Conservation (phyloP, 1,140 invertebrate genomes). For the Drosophila sturtevanti region DNA sequence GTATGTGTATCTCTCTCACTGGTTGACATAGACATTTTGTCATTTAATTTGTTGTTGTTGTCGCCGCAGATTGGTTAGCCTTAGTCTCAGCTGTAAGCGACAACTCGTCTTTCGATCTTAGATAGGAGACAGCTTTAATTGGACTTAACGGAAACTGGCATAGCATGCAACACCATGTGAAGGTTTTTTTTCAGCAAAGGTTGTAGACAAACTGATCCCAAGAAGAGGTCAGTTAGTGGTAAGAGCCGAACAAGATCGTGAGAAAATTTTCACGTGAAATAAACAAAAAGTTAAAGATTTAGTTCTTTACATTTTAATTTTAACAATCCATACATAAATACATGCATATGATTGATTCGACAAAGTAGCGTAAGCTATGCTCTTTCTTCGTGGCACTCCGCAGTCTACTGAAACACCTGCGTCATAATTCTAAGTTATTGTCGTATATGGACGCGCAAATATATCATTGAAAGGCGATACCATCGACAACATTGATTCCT, state of each 20-base stretch:
- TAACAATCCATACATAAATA: constrained; percentile 7
- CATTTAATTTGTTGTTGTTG: constrained; percentile 74
- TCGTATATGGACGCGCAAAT: constrained; percentile 68
- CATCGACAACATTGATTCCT: constrained; percentile 43
- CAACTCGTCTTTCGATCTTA: constrained; percentile 61
- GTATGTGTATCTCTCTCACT: constrained; percentile 27
- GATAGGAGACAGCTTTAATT: constrained; percentile 72
- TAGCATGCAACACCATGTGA: constrained; percentile 54
- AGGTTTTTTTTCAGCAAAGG: constrained; percentile 28
- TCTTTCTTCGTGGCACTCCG: constrained; percentile 41
- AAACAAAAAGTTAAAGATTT: not conserved
- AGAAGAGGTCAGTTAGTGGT: constrained; percentile 56
- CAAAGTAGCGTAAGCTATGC: constrained; percentile 57
- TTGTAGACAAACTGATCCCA: constrained; percentile 57
- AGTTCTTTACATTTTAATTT: not conserved
- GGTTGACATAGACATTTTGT: constrained; percentile 78
- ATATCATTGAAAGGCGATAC: constrained; percentile 74
- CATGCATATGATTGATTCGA: constrained; percentile 61
- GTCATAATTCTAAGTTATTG: constrained; percentile 78
- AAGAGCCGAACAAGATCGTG: constrained; percentile 56
- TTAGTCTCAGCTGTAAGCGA: constrained; percentile 26
- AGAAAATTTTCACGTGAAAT: constrained; percentile 35
- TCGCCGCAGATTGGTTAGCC: constrained; percentile 43
- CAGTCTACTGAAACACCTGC: constrained; percentile 64
- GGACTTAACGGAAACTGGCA: constrained; percentile 72